Conservation (phyloP, 2,888 invertebrate genomes). For the Ennomos quercinarius region DNA sequence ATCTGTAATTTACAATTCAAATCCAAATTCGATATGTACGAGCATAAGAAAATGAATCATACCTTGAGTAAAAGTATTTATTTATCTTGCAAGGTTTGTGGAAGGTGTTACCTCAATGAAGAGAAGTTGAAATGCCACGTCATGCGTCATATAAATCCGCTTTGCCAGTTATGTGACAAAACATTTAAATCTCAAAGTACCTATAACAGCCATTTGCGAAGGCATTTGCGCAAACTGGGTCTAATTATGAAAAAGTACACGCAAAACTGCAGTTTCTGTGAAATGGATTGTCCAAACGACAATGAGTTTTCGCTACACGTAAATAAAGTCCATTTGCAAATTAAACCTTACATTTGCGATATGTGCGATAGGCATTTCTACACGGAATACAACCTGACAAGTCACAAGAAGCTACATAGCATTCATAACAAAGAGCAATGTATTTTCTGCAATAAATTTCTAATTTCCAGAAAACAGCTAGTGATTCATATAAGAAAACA, state of each 20-base stretch:
- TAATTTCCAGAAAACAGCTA: constrained; percentile 65
- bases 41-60: constrained; percentile 69
- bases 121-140: constrained; percentile 56
- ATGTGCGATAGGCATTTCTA: constrained; percentile 78
- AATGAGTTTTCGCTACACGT: constrained; percentile 73
- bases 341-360: constrained; percentile 75
- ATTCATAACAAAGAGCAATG: constrained; percentile 62
- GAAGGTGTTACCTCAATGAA: constrained; percentile 53
- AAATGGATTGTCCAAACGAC: constrained; percentile 65
- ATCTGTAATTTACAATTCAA: constrained; percentile 56
- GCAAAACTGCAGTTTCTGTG: constrained; percentile 75
- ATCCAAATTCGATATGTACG: constrained; percentile 68
- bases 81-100: constrained; percentile 60
- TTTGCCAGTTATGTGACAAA: constrained; percentile 68
- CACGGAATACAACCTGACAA: constrained; percentile 64
- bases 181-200: constrained; percentile 55
- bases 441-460: constrained; percentile 64
- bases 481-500: constrained; percentile 75
- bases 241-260: constrained; percentile 41
- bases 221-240: constrained; percentile 61
- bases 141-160: constrained; percentile 53
- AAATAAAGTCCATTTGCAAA: constrained; percentile 75
- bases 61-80: constrained; percentile 50
- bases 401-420: constrained; percentile 69
- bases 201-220: constrained; percentile 63